Evolutionary conservation across 2,113 vertebrate genomes (phyloP).

Genomic region (Scomber scombrus): DNA sequence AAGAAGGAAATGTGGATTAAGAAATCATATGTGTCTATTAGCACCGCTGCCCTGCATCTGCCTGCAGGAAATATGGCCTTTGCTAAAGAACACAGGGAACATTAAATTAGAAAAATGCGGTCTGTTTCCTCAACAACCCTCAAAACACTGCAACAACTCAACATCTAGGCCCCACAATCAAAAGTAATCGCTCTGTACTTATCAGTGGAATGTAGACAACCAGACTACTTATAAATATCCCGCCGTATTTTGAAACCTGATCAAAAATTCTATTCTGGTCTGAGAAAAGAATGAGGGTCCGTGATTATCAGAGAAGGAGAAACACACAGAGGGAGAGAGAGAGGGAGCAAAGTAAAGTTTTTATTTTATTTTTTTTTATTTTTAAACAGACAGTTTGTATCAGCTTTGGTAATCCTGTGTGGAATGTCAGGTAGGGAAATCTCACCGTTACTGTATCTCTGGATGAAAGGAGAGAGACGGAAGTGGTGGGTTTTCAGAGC

Average conservation of each 20-base stretch:
- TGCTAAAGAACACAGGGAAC: constrained; percentile 44
- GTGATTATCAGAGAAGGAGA: constrained; percentile 12
- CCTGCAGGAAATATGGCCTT: constrained; percentile 27
- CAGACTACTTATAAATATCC: constrained; percentile 64
- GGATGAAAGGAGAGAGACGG: constrained; percentile 24
- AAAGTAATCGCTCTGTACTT: constrained; percentile 59
- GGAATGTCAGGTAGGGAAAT: constrained; percentile 52
- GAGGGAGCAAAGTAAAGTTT: neutral
- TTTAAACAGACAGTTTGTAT: constrained; percentile 10
- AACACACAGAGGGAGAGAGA: neutral
- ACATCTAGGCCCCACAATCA: constrained; percentile 49
- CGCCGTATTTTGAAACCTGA: constrained; percentile 58
- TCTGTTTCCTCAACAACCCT: constrained; percentile 69
- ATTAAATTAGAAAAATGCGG: constrained; percentile 47
- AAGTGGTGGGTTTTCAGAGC: constrained; percentile 1
- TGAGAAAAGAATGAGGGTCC: constrained; percentile 50
- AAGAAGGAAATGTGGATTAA: constrained; percentile 1
- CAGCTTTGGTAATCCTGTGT: constrained; percentile 50
- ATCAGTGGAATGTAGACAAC: constrained; percentile 72
- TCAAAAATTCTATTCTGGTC: constrained; percentile 64
- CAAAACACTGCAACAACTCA: constrained; percentile 54
- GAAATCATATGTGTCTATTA: constrained; percentile 21
- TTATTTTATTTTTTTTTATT: neutral
- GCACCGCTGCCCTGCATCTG: neutral
- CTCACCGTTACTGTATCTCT: constrained; percentile 31